Evolutionary conservation across 2,888 invertebrate genomes (phyloP).

Genomic region (Mesochorus sp.): DNA sequence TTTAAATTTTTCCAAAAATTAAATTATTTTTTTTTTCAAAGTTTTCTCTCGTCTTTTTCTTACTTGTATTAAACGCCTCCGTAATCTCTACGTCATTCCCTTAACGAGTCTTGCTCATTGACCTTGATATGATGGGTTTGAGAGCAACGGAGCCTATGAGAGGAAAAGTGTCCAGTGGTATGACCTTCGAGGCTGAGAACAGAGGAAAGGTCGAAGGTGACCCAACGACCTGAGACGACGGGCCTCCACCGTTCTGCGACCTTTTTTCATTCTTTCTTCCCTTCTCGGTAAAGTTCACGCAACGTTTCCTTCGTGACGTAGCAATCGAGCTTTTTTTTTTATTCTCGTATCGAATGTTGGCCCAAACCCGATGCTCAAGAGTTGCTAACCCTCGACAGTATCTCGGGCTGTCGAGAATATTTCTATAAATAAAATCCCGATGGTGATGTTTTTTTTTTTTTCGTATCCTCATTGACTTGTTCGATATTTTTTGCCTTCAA

Average conservation of each 20-base stretch:
- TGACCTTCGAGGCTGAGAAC: slow-evolving; percentile 29
- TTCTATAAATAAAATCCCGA: too few species aligned
- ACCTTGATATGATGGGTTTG: slow-evolving; percentile 40
- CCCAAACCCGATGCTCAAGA: too few species aligned
- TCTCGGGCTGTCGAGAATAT: too few species aligned
- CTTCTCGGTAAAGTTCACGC: slow-evolving; percentile 63
- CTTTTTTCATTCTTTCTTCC: slow-evolving; percentile 38
- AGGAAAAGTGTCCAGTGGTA: slow-evolving; percentile 26
- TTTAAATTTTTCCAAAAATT: neutral
- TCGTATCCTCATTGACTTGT: too few species aligned
- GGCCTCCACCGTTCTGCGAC: slow-evolving; percentile 23
- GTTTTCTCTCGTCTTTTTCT: neutral
- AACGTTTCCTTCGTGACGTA: slow-evolving; percentile 68
- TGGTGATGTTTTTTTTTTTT: too few species aligned
- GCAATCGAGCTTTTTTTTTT: slow-evolving; percentile 49
- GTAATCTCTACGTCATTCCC: slow-evolving; percentile 14
- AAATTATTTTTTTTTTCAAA: too few species aligned
- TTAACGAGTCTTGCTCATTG: slow-evolving; percentile 40
- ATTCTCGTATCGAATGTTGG: too few species aligned
- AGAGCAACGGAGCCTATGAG: slow-evolving; percentile 15
- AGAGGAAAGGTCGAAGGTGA: slow-evolving; percentile 53
- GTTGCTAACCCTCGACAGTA: too few species aligned
- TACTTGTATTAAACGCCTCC: neutral
- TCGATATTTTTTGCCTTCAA: too few species aligned
- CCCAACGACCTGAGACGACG: slow-evolving; percentile 9